A percentile compares a stretch with the other conserved stretches of the same genome.
phyloP scores from a whole-genome alignment of 2,797 vertebrate genomes.

The Petrocephalus sullivani region DNA sequence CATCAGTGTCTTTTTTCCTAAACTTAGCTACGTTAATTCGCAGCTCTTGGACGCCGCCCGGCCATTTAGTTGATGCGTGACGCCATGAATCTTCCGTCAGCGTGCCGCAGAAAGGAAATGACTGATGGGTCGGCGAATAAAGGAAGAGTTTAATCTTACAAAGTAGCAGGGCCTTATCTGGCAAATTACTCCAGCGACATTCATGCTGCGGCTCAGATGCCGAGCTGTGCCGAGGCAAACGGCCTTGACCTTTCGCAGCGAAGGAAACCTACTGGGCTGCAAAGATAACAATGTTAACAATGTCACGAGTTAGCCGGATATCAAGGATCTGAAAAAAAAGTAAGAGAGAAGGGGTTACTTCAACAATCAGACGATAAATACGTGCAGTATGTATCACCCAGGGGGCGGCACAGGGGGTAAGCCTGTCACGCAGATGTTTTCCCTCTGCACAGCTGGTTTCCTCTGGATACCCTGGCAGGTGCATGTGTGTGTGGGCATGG shows the following conservation, averaged over 20 bases:
- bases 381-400: not conserved
- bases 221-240: not conserved
- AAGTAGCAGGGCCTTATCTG: not conserved
- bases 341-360: not conserved
- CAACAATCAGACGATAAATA: not conserved
- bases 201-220: not conserved
- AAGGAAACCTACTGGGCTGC: not conserved
- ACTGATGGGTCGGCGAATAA: not conserved
- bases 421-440: not conserved
- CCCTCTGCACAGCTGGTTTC: not conserved
- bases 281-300: not conserved
- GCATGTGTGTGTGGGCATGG: not conserved
- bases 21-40: not conserved
- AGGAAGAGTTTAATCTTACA: not conserved
- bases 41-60: not conserved
- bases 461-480: not conserved
- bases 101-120: not conserved
- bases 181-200: not conserved
- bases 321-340: not conserved
- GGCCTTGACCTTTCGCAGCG: not conserved
- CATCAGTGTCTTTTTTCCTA: not conserved
- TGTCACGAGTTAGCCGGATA: not conserved
- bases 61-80: not conserved
- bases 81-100: not conserved
- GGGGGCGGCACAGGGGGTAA: not conserved